Base-by-base conservation (phyloP, 2,113 vertebrate species). In the Xenus cinereus region DNA sequence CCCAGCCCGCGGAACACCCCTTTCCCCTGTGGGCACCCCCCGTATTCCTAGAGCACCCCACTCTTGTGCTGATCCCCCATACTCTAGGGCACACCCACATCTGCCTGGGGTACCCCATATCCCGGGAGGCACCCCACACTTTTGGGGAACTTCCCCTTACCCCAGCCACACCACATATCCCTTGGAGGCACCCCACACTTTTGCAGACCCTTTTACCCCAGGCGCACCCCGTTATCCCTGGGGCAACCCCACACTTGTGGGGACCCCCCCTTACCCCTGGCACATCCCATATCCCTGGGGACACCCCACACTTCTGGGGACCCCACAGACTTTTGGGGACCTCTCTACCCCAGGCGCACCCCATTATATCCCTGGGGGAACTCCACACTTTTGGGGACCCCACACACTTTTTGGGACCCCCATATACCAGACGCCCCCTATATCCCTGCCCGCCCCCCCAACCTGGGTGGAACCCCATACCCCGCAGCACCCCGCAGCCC, bases 1-100 rank as follows among this genome's bases (percentile, higher is more conserved):
- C 1, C 8, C 51, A 14, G n/a, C 24, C 33, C 9, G 0, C 24
- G 6, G 59, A 26, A 37, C 19, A 41, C 20, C 5, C 13, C n/a
- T 46, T 72, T 37, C 4, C 20, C 33, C 30, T 20, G 7, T 3
- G 23, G 22, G 48, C 19, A 63, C 4, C 6, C 7, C 16, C 28
- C 14, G 2, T 22, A 54, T 3, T 23, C 21, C 18, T 6, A 33
- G 12, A n/a, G 15, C 56, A 43, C 30, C 17, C 39, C 24, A 4
- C 13, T 13, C 48, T 32, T 22, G 24, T 3, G 50, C 30, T 48
- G n/a, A 39, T 4, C 19, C 45, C 17, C 22, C 28, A 1, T 4
- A 10, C 7, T 7, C 28, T 2, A 15, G 11, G 19, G 35, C 8
- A 43, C 28, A 27, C 27, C 24, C 45, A 22, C 37, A 9, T 4